Evolutionary conservation across 2,888 invertebrate species (phyloP).

Genomic region (Sericinus montela): DNA sequence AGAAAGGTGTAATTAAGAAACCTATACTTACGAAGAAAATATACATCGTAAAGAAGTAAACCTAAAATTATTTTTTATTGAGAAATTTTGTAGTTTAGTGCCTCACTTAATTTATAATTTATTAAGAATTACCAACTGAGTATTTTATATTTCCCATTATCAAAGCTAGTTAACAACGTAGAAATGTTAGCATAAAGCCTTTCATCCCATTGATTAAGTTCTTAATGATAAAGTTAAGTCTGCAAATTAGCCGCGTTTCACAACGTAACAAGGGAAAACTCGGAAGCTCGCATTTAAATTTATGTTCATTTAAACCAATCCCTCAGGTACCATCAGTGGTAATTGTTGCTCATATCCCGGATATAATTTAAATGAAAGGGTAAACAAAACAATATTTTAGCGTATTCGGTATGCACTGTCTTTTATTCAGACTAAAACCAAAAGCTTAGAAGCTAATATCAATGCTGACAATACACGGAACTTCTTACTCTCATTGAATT

Average conservation of each 20-base stretch:
- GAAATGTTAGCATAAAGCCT: constrained; percentile 2
- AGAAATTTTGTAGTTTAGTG: too few species aligned
- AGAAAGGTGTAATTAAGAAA: too few species aligned
- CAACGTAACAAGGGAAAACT: constrained; percentile 5
- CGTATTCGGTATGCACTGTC: constrained; percentile 10
- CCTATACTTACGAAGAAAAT: too few species aligned
- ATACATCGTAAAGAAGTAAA: too few species aligned
- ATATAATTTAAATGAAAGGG: constrained; percentile 9
- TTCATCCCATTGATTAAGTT: constrained; percentile 13
- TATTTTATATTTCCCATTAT: background rate
- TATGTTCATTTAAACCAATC: constrained; percentile 11
- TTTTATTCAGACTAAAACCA: constrained; percentile 33
- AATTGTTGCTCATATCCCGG: constrained; percentile 5
- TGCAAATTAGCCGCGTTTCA: constrained; percentile 14
- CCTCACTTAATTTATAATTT: too few species aligned
- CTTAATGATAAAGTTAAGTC: constrained; percentile 14
- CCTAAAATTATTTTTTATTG: background rate
- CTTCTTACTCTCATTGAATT: constrained; percentile 47
- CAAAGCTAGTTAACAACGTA: background rate
- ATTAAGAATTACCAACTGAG: background rate
- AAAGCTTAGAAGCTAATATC: constrained; percentile 46
- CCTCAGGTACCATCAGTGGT: constrained; percentile 5
- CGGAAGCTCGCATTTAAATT: constrained; percentile 10
- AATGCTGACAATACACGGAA: constrained; percentile 50
- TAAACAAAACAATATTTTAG: constrained; percentile 17